Base-by-base conservation (phyloP, 2,797 vertebrate species). In the Cetoscarus ocellatus region DNA sequence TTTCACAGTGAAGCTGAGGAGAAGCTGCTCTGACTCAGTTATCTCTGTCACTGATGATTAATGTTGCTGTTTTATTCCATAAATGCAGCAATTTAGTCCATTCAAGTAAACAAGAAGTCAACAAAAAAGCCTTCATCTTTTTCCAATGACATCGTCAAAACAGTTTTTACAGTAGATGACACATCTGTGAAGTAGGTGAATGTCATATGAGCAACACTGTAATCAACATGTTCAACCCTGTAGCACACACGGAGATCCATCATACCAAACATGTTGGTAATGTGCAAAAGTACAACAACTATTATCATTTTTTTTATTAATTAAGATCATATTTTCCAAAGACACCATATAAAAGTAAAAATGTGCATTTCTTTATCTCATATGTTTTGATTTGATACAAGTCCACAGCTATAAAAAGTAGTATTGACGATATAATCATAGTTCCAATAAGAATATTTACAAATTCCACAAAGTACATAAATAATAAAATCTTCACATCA, bases 1-100 rank as follows among this genome's bases (percentile, higher is more conserved):
- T 35, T 6, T 7, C 13, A 73, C 77, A 58, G 47, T 35, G 43
- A 62, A 67, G 49, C 38, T 38, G 48, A 27, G 7, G 39, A 39
- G 17, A 40, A 3, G 27, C 39, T 7, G 5, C 51, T 9, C 10
- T 5, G 9, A 50, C 10, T 18, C 3, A 17, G 18, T 12, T 11
- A 10, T 47, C 44, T 38, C 3, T 38, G 44, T 7, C 35, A 48
- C 6, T 53, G 42, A 47, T 56, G 0, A 3, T 12, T 19, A 10
- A n/a, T 51, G 10, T 13, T 9, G 9, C 6, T 7, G 17, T 34
- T 53, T 45, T 4, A 27, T 42, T 39, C 35, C 38, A 45, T 12
- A 57, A 58, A 58, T 18, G 19, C 19, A 47, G 40, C 34, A 15
- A 47, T 57, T 53, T 15, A 38, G 35, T 62, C 1, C 11, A 34